These are phyloP conservation scores for Dolichopus griseipennis DNA, from an alignment of 2,888 invertebrate genomes.

Conservation along the genomic window DNA sequence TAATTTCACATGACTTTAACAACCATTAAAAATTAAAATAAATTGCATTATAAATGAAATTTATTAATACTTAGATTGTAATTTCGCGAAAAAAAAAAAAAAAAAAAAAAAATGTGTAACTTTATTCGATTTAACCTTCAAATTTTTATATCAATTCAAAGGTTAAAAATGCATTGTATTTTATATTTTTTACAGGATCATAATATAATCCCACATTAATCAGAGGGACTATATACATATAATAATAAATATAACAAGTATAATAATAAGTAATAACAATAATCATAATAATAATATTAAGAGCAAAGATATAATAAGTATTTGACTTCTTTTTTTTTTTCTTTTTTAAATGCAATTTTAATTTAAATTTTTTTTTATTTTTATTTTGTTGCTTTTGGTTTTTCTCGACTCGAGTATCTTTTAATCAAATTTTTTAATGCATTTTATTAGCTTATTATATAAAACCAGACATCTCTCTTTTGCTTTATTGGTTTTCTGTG, in stretches of 20 bases:
- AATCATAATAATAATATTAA: too few relatives aligned
- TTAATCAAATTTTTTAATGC: slow-evolving; percentile 1
- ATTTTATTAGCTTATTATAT: slow-evolving; percentile 1
- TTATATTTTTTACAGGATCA: neutral
- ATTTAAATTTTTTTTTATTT: neutral
- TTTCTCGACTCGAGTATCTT: neutral
- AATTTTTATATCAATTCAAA: neutral
- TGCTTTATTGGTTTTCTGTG: neutral
- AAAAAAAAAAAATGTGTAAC: too few relatives aligned
- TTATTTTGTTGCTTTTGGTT: neutral
- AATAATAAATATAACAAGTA: too few relatives aligned
- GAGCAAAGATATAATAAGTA: too few relatives aligned
- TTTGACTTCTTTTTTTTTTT: too few relatives aligned
- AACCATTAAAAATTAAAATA: too few relatives aligned
- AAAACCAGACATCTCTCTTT: neutral
- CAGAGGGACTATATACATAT: too few relatives aligned
- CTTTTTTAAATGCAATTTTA: neutral
- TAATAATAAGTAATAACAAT: neutral
- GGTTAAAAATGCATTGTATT: neutral
- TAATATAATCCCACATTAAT: neutral
- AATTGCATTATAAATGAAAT: too few relatives aligned
- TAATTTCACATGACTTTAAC: too few relatives aligned
- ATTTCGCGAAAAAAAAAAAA: too few relatives aligned
- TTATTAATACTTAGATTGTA: too few relatives aligned
- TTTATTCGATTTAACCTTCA: neutral